Conservation (phyloP, 2,113 vertebrate species). For the Anseranas semipalmata region DNA sequence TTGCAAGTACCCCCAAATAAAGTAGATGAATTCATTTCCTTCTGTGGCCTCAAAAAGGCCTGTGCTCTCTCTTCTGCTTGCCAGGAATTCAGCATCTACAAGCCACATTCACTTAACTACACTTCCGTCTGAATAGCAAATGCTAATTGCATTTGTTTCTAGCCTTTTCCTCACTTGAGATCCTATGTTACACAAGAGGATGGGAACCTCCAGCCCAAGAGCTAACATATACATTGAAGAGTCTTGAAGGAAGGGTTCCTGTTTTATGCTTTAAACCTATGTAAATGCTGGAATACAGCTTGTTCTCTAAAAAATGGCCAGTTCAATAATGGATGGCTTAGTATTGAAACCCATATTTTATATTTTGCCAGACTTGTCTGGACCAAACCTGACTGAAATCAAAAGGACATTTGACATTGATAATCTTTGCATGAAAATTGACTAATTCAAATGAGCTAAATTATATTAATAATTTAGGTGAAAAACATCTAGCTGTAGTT, state of each 20-base stretch:
- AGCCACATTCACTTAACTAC: background rate
- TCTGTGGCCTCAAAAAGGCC: background rate
- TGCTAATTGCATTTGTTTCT: background rate
- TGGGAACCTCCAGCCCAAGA: background rate
- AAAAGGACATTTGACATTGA: background rate
- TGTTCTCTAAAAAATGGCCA: background rate
- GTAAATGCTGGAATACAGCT: background rate
- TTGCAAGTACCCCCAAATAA: slow-evolving; percentile 32
- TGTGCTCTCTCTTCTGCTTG: background rate
- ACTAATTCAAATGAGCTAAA: background rate
- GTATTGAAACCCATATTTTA: background rate
- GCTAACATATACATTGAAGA: background rate
- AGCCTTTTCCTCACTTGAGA: background rate
- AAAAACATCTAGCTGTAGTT: background rate
- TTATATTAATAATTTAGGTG: background rate
- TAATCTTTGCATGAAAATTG: background rate
- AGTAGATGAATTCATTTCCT: slow-evolving; percentile 19
- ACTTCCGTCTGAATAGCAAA: slow-evolving; percentile 14
- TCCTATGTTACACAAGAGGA: background rate
- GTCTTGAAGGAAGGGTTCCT: background rate
- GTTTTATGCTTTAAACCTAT: background rate
- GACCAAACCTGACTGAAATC: background rate
- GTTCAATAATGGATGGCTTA: background rate
- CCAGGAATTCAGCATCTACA: background rate
- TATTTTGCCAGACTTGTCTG: background rate